Evolutionary conservation across 2,888 invertebrate genomes (phyloP).

Genomic region (Furcula furcula): DNA sequence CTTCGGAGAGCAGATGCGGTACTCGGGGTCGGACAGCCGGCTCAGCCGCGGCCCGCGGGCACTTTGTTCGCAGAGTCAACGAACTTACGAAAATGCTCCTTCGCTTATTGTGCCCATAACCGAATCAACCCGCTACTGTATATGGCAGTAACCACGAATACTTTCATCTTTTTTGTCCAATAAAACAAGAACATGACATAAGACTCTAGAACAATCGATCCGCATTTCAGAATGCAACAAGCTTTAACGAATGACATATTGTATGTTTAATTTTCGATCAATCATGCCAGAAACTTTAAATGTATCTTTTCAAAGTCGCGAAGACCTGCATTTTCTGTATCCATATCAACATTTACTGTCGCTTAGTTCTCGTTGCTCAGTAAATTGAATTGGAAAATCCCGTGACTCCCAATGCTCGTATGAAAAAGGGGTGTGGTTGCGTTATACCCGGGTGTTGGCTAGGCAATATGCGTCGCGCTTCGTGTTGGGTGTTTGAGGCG

Average conservation of each 20-base stretch:
- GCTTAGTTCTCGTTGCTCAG: slow-evolving; percentile 47
- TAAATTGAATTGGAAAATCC: slow-evolving; percentile 79
- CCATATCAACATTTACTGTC: slow-evolving; percentile 22
- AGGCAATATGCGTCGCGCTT: slow-evolving; percentile 48
- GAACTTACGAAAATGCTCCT: slow-evolving; percentile 77
- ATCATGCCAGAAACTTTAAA: no score
- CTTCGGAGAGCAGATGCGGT: slow-evolving; percentile 66
- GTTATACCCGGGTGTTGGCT: slow-evolving; percentile 54
- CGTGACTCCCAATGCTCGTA: slow-evolving; percentile 67
- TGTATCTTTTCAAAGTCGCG: no score
- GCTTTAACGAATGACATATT: slow-evolving; percentile 13
- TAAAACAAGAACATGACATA: slow-evolving; percentile 51
- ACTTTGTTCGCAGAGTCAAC: slow-evolving; percentile 75
- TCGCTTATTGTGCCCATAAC: slow-evolving; percentile 77
- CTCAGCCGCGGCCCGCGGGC: slow-evolving; percentile 50
- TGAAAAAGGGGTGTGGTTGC: slow-evolving; percentile 78
- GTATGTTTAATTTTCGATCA: slow-evolving; percentile 20
- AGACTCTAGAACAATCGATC: slow-evolving; percentile 34
- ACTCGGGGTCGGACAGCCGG: slow-evolving; percentile 47
- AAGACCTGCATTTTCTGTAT: slow-evolving; percentile 5
- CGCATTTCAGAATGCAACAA: slow-evolving; percentile 32
- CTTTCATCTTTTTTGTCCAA: slow-evolving; percentile 61
- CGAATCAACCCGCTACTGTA: slow-evolving; percentile 70
- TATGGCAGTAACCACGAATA: slow-evolving; percentile 66
- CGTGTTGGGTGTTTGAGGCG: slow-evolving; percentile 42